phyloP scores from a whole-genome alignment of 2,888 invertebrate species.

The Eugnorisma glareosa region DNA sequence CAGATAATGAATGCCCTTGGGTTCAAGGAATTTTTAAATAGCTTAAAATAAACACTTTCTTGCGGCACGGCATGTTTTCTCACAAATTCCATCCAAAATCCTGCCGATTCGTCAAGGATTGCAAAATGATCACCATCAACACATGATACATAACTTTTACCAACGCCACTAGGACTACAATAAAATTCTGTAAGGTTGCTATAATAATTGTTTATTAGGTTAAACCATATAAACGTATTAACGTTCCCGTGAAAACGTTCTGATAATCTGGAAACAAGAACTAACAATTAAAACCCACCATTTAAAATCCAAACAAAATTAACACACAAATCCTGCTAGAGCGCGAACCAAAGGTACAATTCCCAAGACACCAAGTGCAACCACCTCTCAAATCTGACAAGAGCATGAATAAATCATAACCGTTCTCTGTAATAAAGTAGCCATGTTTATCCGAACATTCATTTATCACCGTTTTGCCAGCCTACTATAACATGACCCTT shows the following conservation, averaged over 20 bases:
- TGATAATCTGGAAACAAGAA: constrained; percentile 1
- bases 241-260: background rate
- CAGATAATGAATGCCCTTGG: constrained; percentile 35
- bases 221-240: background rate
- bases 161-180: background rate
- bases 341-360: constrained; percentile 54
- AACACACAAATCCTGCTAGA: constrained; percentile 34
- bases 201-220: background rate
- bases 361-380: constrained; percentile 77
- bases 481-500: constrained; percentile 74
- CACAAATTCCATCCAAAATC: background rate
- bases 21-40: background rate
- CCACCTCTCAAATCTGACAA: constrained; percentile 85
- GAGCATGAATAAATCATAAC: constrained; percentile 89
- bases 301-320: constrained; percentile 37
- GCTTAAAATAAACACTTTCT: background rate
- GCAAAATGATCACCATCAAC: background rate
- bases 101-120: background rate
- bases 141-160: no score
- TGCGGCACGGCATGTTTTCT: background rate
- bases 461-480: constrained; percentile 86
- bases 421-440: constrained; percentile 88
- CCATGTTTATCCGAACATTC: constrained; percentile 87
- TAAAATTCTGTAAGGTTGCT: background rate
- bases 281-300: background rate